Base-by-base conservation (phyloP, 2,888 invertebrate genomes). In the Sthenelais limicola region DNA sequence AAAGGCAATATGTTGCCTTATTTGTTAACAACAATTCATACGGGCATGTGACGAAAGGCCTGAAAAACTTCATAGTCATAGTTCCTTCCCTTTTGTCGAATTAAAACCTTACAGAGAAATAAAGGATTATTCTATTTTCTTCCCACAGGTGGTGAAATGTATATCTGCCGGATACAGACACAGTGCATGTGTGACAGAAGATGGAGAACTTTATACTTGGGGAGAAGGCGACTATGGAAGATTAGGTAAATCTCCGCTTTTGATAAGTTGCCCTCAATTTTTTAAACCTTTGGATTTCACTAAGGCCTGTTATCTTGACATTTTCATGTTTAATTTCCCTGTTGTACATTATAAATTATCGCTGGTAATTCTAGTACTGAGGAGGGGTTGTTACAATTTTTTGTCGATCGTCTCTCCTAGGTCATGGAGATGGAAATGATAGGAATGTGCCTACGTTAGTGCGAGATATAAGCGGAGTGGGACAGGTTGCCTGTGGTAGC, bases 181-280 rank as follows among this genome's bases (percentile, higher is more conserved):
- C 82, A 91, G 91, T 83, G 92, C 91, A 3, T 91, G 91, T 1
- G 91, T 92, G 4, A 91, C 91, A 0, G 88, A 89, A 18, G 91
- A 91, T 80, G 92, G 92, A 12, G 90, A 91, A 80, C 86, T 92
- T 35, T 92, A 90, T 81, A 91, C 91, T 0, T 92, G 92, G 86
- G 92, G 92, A 24, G 91, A 91, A 83, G 91, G 91, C 18, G 92
- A 92, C 82, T 91, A 91, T 83, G 92, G 92, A 0, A 87, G 91
- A 68, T 85, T 92, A 32, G 89, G 88, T 73, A 86, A 90, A 32
- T 26, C 3, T 7, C 33, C n/a, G n/a, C n/a, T n/a, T n/a, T n/a
- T 15, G 43, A 43, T 15, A 9, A 43, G 12, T 43, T 18, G 18
- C 43, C 9, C 43, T 15, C 43, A n/a, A n/a, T n/a, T n/a, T n/a